These are phyloP conservation scores for Endotricha flammealis DNA, from an alignment of 2,888 invertebrate species.

Conservation along the genomic window DNA sequence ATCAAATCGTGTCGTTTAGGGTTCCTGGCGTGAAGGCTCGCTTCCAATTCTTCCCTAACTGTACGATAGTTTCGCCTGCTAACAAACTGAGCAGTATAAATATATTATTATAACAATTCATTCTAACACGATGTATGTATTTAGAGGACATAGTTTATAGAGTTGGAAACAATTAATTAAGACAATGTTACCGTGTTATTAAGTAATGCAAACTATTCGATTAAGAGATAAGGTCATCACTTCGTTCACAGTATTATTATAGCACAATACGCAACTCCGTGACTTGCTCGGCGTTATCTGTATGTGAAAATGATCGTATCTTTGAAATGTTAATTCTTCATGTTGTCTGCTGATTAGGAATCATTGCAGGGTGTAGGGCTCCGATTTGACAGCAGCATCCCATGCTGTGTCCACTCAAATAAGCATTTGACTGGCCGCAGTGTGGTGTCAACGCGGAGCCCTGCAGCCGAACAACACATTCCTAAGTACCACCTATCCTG, in stretches of 20 bases:
- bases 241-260: conserved; percentile 31
- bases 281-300: conserved; percentile 31
- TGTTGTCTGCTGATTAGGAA: conserved; percentile 37
- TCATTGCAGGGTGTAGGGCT: conserved; percentile 44
- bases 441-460: conserved; percentile 47
- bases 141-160: conserved; percentile 62
- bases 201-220: conserved; percentile 29
- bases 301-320: conserved; percentile 34
- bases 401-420: conserved; percentile 60
- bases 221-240: conserved; percentile 20
- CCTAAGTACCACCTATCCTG: conserved; percentile 46
- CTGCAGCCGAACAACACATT: conserved; percentile 42
- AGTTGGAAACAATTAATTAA: conserved; percentile 51
- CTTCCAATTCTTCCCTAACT: conserved; percentile 27
- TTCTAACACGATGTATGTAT: conserved; percentile 56
- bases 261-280: conserved; percentile 36
- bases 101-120: conserved; percentile 73
- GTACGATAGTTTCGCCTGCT: conserved; percentile 67
- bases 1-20: conserved; percentile 53
- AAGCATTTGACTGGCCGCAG: conserved; percentile 66
- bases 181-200: conserved; percentile 47
- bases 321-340: conserved; percentile 36
- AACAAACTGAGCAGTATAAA: conserved; percentile 30
- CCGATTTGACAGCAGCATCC: conserved; percentile 62
- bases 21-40: conserved; percentile 35